phyloP scores from a whole-genome alignment of 2,113 vertebrate species.

The Oncorhynchus keta region DNA sequence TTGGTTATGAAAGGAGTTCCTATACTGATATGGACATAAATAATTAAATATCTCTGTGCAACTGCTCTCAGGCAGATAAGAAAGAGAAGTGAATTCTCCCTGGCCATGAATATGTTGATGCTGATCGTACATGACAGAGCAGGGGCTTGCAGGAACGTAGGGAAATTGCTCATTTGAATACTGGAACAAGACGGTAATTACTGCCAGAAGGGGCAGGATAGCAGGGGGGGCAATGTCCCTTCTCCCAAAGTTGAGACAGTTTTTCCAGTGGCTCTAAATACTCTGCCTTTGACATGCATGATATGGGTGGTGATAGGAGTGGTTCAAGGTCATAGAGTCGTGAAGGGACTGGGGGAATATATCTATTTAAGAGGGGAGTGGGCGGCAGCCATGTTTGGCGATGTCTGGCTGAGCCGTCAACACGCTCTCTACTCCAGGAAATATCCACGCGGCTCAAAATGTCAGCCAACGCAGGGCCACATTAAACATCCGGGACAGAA shows the following conservation, averaged over 20 bases:
- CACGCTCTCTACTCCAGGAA: background rate
- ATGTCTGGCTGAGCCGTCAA: too few relatives aligned
- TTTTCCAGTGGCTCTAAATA: background rate
- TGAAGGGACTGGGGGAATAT: too few relatives aligned
- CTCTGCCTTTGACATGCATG: too few relatives aligned
- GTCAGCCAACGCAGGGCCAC: background rate
- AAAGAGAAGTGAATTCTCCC: conserved; percentile 31
- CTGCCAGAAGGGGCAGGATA: conserved; percentile 32
- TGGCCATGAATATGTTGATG: conserved; percentile 52
- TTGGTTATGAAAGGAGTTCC: too few relatives aligned
- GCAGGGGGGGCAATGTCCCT: too few relatives aligned
- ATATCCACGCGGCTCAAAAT: background rate
- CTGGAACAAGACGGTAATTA: conserved; percentile 45
- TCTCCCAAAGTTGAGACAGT: conserved; percentile 1
- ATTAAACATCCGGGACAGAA: background rate
- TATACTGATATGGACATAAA: too few relatives aligned
- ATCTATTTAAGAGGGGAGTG: too few relatives aligned
- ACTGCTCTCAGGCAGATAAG: conserved; percentile 2
- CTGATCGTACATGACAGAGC: conserved; percentile 61
- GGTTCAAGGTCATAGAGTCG: background rate
- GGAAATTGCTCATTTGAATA: conserved; percentile 60
- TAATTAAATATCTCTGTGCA: background rate
- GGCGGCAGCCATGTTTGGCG: too few relatives aligned
- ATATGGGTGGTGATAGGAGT: background rate
- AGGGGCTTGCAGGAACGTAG: conserved; percentile 44